These are phyloP conservation scores for Drosophila greeni DNA, from an alignment of 2,888 invertebrate genomes.

Conservation along the genomic window DNA sequence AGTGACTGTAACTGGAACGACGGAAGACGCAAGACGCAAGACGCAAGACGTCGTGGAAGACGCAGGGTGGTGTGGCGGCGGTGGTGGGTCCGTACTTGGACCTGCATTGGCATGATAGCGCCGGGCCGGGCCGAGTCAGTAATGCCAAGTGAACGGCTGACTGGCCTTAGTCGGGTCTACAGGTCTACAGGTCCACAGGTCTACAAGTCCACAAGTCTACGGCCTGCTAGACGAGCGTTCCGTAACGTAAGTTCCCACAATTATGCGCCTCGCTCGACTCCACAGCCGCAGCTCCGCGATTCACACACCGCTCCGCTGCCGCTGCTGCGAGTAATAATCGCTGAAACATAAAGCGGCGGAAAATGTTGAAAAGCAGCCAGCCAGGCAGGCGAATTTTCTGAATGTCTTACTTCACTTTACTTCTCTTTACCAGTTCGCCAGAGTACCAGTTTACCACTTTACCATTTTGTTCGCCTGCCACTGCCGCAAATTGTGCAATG, in stretches of 20 bases:
- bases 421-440: conserved; percentile 44
- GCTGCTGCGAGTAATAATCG: conserved; percentile 59
- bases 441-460: conserved; percentile 32
- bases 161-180: conserved; percentile 57
- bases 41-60: conserved; percentile 19
- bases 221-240: conserved; percentile 63
- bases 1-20: conserved; percentile 78
- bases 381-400: conserved; percentile 47
- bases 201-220: conserved; percentile 52
- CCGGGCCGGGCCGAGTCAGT: conserved; percentile 45
- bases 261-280: conserved; percentile 64
- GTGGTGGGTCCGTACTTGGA: conserved; percentile 33
- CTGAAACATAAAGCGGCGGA: conserved; percentile 68
- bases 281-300: conserved; percentile 32
- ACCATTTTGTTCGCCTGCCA: conserved; percentile 32
- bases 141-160: conserved; percentile 61
- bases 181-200: conserved; percentile 7
- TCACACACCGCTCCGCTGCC: conserved; percentile 25
- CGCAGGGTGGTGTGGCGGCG: conserved; percentile 22
- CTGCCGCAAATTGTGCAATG: conserved; percentile 57
- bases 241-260: conserved; percentile 72
- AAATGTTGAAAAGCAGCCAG: conserved; percentile 64
- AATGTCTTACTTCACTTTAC: conserved; percentile 60
- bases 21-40: conserved; percentile 34
- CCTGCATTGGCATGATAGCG: conserved; percentile 71